phyloP scores from a whole-genome alignment of 2,113 vertebrate species.

The Seriola quinqueradiata region DNA sequence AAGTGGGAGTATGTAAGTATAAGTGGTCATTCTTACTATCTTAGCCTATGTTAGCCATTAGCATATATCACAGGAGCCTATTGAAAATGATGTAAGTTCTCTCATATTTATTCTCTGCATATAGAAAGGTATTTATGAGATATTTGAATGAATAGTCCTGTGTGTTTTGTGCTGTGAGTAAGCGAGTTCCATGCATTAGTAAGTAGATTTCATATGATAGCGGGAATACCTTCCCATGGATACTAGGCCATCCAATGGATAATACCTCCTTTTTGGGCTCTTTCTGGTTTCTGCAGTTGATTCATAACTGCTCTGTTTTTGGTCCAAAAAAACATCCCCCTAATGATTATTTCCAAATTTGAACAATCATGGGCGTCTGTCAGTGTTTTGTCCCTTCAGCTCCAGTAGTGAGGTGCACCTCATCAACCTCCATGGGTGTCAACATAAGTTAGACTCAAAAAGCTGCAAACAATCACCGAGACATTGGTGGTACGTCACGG shows the following conservation, averaged over 20 bases:
- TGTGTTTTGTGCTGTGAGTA: constrained; percentile 26
- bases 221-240: constrained; percentile 26
- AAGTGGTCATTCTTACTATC: background rate
- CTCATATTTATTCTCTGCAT: constrained; percentile 64
- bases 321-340: background rate
- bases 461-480: constrained; percentile 47
- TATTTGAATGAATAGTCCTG: constrained; percentile 34
- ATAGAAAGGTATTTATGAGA: constrained; percentile 62
- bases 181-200: constrained; percentile 42
- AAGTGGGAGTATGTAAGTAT: background rate
- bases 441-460: constrained; percentile 52
- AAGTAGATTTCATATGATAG: constrained; percentile 40
- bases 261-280: background rate
- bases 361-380: background rate
- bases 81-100: constrained; percentile 41
- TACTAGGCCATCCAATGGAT: constrained; percentile 24
- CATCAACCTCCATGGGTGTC: constrained; percentile 51
- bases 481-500: constrained; percentile 53
- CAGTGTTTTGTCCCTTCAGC: constrained; percentile 1
- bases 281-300: constrained; percentile 5
- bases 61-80: constrained; percentile 20
- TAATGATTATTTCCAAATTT: background rate
- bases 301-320: background rate
- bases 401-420: constrained; percentile 4
- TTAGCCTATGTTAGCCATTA: constrained; percentile 10